Conservation (phyloP, 2,888 invertebrate genomes). For the Ormyrus labotus region DNA sequence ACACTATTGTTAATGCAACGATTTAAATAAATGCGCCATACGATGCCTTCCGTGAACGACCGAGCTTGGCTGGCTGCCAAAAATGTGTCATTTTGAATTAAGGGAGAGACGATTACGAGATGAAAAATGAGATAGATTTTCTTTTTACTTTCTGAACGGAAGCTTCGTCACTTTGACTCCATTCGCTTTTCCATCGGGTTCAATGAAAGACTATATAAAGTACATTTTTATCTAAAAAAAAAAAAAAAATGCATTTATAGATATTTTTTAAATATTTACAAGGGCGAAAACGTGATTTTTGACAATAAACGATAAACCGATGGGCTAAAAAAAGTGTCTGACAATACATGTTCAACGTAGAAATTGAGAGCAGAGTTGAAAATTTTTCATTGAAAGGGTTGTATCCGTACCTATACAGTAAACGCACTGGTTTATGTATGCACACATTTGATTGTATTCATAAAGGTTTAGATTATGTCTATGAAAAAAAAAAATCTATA, state of each 20-base stretch:
- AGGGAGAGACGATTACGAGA: conserved; percentile 29
- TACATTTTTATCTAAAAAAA: conserved; percentile 23
- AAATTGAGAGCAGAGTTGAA: conserved; percentile 29
- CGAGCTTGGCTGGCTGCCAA: conserved; percentile 71
- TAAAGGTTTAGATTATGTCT: conserved; percentile 20
- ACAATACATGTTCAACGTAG: conserved; percentile 29
- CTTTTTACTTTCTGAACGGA: neutral
- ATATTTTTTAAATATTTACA: conserved; percentile 55
- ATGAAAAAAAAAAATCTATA: conserved; percentile 12
- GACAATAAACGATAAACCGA: conserved; percentile 31
- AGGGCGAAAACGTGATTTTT: conserved; percentile 29
- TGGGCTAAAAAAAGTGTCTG: conserved; percentile 15
- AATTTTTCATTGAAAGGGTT: conserved; percentile 30
- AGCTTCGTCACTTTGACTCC: conserved; percentile 34
- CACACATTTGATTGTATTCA: too few species aligned
- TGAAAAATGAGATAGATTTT: neutral
- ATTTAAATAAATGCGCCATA: conserved; percentile 67
- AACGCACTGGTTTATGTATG: conserved; percentile 2
- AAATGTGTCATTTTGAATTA: conserved; percentile 55
- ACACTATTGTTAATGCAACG: conserved; percentile 73
- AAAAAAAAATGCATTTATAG: conserved; percentile 44
- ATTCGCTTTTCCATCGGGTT: conserved; percentile 17
- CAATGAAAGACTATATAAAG: conserved; percentile 4
- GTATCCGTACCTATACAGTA: conserved; percentile 16
- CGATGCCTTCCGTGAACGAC: conserved; percentile 76